Conservation (phyloP, 2,113 vertebrate genomes). For the Alligator mississippiensis region DNA sequence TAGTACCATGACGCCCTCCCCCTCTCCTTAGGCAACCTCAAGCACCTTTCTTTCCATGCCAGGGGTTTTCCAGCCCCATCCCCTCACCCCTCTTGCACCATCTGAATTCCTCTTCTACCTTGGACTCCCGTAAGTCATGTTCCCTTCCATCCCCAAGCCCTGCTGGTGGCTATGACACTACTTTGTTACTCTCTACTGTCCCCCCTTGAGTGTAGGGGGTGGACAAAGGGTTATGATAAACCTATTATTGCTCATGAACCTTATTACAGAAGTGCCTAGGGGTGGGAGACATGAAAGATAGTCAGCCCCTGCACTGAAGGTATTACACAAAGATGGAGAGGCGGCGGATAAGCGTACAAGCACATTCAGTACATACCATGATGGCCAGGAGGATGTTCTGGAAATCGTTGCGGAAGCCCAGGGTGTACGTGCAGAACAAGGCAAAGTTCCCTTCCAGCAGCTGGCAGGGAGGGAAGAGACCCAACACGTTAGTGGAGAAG, state of each 20-base stretch:
- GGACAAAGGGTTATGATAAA: not conserved
- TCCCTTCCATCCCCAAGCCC: too few relatives aligned
- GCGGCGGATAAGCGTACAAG: too few relatives aligned
- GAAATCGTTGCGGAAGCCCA: slow-evolving; percentile 90
- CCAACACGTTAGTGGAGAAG: not conserved
- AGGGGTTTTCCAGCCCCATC: not conserved
- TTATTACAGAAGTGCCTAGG: not conserved
- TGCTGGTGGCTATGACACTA: not conserved
- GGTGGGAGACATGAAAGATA: too few relatives aligned
- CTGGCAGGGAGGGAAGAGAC: slow-evolving; percentile 66
- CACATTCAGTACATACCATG: slow-evolving; percentile 83
- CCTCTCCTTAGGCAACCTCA: not conserved
- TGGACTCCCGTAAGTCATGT: not conserved
- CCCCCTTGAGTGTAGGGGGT: not conserved
- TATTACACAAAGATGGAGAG: not conserved
- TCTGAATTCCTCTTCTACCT: rapidly evolving
- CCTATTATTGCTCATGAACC: rapidly evolving
- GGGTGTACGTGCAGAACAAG: slow-evolving; percentile 92
- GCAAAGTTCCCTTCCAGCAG: slow-evolving; percentile 97
- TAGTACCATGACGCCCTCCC: slow-evolving; percentile 6
- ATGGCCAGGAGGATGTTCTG: slow-evolving; percentile 96
- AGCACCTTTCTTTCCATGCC: not conserved
- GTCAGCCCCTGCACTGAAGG: rapidly evolving
- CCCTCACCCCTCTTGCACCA: not conserved
- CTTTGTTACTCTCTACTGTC: too few relatives aligned